Percentiles rank a stretch among this genome's conserved stretches.
phyloP scores from a whole-genome alignment of 2,888 invertebrate genomes.

The Steinernema carpocapsae region DNA sequence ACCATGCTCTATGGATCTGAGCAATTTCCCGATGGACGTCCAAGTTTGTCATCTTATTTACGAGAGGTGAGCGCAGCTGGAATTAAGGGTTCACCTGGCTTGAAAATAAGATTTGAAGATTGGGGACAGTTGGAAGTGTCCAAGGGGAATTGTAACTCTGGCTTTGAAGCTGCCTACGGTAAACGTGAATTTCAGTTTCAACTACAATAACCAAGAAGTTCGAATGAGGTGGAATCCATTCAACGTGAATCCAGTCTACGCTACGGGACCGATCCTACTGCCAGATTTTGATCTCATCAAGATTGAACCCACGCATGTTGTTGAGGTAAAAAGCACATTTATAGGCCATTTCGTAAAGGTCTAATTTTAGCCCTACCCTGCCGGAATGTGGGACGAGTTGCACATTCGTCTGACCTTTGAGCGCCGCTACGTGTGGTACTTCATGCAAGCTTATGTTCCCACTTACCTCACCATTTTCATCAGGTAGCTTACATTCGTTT shows the following conservation, averaged over 20 bases:
- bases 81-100: background rate
- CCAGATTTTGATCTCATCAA: conserved; percentile 66
- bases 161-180: conserved; percentile 28
- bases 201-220: conserved; percentile 69
- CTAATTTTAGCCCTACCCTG: conserved; percentile 58
- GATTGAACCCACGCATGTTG: conserved; percentile 47
- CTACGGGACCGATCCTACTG: conserved; percentile 58
- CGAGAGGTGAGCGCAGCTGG: conserved; percentile 51
- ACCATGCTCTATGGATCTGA: conserved; percentile 62
- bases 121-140: conserved; percentile 41
- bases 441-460: conserved; percentile 69
- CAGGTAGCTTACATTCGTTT: conserved; percentile 45
- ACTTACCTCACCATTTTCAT: conserved; percentile 68
- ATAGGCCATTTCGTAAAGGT: background rate
- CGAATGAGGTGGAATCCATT: conserved; percentile 63
- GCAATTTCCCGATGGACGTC: conserved; percentile 66
- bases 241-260: conserved; percentile 47
- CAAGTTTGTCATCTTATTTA: conserved; percentile 66
- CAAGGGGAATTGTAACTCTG: background rate
- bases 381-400: conserved; percentile 68
- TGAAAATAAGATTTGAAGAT: conserved; percentile 2
- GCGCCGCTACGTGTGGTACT: conserved; percentile 61
- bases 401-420: conserved; percentile 65
- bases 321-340: conserved; percentile 38
- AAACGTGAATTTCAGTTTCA: conserved; percentile 56